Percentiles rank a stretch among this genome's conserved stretches.
phyloP scores from a whole-genome alignment of 2,888 invertebrate species.

The Ormia ochracea region DNA sequence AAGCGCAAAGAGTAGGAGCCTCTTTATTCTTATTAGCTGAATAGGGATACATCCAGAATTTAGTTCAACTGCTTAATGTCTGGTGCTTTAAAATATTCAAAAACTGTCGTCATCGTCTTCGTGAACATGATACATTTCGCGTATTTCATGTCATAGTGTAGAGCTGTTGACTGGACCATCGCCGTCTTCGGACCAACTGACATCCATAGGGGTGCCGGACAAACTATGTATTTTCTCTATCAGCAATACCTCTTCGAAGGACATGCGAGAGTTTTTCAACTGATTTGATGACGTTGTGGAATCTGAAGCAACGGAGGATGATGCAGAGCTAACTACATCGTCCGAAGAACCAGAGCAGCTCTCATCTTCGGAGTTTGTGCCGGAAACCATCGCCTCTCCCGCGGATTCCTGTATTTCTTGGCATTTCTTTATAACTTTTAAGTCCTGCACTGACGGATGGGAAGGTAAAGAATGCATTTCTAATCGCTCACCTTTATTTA shows the following conservation, averaged over 20 bases:
- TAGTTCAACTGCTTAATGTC: slow-evolving; percentile 41
- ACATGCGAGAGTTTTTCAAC: slow-evolving; percentile 71
- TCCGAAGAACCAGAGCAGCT: slow-evolving; percentile 78
- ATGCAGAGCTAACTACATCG: slow-evolving; percentile 77
- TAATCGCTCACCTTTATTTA: slow-evolving; percentile 69
- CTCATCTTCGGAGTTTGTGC: slow-evolving; percentile 80
- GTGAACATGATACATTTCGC: slow-evolving; percentile 68
- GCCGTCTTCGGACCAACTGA: slow-evolving; percentile 77
- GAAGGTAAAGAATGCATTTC: slow-evolving; percentile 70
- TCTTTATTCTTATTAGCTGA: background rate
- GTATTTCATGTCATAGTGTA: slow-evolving; percentile 72
- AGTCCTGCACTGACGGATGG: slow-evolving; percentile 71
- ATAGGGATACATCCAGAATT: background rate
- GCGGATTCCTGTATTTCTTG: slow-evolving; percentile 81
- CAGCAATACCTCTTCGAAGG: slow-evolving; percentile 74
- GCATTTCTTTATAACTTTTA: slow-evolving; percentile 74
- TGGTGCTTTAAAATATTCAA: slow-evolving; percentile 67
- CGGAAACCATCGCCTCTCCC: slow-evolving; percentile 83
- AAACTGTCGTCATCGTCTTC: slow-evolving; percentile 76
- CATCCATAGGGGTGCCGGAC: slow-evolving; percentile 78
- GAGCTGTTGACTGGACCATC: slow-evolving; percentile 67
- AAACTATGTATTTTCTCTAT: slow-evolving; percentile 73
- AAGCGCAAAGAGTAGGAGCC: background rate
- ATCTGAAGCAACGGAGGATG: slow-evolving; percentile 72
- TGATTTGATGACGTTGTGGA: slow-evolving; percentile 63